phyloP scores from a whole-genome alignment of 2,888 invertebrate species.

The Pollenia amentaria region DNA sequence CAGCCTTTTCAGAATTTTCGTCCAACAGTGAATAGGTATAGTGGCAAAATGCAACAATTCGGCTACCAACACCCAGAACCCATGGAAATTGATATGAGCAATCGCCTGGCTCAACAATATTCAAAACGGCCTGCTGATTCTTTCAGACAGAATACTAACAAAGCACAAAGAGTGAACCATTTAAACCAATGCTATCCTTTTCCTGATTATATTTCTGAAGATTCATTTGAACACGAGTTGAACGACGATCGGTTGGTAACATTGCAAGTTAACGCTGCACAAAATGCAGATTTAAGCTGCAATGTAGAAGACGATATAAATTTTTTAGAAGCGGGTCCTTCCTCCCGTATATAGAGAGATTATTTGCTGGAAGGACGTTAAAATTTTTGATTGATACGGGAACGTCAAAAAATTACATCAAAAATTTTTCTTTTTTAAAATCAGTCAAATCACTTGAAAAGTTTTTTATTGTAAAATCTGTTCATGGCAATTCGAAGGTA shows the following conservation, averaged over 20 bases:
- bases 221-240: constrained; percentile 22
- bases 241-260: constrained; percentile 29
- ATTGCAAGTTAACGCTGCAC: constrained; percentile 12
- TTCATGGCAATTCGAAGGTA: no score
- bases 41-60: no score
- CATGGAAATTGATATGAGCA: no score
- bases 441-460: constrained; percentile 26
- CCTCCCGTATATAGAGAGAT: constrained; percentile 37
- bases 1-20: no score
- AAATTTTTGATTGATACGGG: constrained; percentile 32
- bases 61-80: background rate
- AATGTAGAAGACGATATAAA: no score
- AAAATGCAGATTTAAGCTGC: background rate
- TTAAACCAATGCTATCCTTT: constrained; percentile 20
- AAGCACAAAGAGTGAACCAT: constrained; percentile 45
- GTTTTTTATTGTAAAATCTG: no score
- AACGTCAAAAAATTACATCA: constrained; percentile 35
- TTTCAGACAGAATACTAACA: constrained; percentile 41
- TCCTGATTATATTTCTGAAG: constrained; percentile 30
- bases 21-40: no score
- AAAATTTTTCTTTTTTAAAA: constrained; percentile 28
- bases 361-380: constrained; percentile 24
- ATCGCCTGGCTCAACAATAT: no score
- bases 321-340: no score
- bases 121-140: no score